Base-by-base conservation (phyloP, 64 coral and sea anemone genomes). In the Pachyseris speciosa region DNA sequence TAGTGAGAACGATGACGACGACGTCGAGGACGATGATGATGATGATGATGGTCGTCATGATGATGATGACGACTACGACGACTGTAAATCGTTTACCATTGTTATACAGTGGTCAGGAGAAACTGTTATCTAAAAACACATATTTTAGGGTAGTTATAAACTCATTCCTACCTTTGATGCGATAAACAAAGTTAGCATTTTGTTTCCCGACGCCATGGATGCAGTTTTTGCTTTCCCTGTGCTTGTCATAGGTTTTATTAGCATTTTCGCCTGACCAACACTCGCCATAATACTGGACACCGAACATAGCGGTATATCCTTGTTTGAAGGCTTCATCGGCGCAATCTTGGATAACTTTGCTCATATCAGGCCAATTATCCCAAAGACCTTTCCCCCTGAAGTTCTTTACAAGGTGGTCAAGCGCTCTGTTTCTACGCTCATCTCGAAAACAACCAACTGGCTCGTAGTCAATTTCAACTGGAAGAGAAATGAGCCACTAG, bases 391-490 rank as follows among this genome's bases (percentile, higher is more conserved):
- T 37, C 19, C 32, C 8, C n/a, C 77, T 39, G 53, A 40, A 81
- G 53, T 8, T 81, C 34, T 63, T 81, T 25, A 81, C 53, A 2
- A 40, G 2, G 9, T 60, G 36, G 9, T 41, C 34, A 8, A 81
- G n/a, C 7, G 33, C 19, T 61, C 53, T 81, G 36, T 60, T 1
- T 24, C 26, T 39, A 0, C 11, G 0, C 0, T 26, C 27, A 20
- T 81, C 77, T 9, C 20, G 1, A 34, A 40, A 81, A 63, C 77
- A 81, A 61, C 52, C 77, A 34, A 81, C 77, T 25, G 77, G 77
- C 33, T 39, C 33, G 30, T 63, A 81, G 34, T 58, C 48, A 22
- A 81, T 40, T 81, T 81, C 50, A 63, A 81, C 77, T 81, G 53
- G 5, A 38, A 12, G 12, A 41, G 9, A 28, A 37, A 39, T 39